phyloP scores from a whole-genome alignment of 2,113 vertebrate species.

The Onychorhynchus coronatus region DNA sequence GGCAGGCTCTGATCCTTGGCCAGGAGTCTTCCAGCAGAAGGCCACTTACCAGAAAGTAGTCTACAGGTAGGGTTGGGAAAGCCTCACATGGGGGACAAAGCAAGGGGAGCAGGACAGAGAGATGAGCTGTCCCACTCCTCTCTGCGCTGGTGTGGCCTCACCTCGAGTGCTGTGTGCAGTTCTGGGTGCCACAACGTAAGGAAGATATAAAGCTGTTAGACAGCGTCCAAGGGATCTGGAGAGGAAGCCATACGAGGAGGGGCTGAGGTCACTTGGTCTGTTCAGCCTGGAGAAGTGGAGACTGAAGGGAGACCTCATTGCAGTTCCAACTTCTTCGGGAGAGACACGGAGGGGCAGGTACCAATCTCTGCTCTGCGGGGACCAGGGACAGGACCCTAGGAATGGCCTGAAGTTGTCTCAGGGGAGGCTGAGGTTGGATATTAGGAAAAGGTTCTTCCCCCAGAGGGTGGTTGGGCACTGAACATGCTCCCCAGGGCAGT shows the following conservation, averaged over 20 bases:
- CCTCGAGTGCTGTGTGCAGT: neutral
- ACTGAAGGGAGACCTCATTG: neutral
- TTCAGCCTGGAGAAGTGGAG: neutral
- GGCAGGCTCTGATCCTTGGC: neutral
- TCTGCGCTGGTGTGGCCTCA: neutral
- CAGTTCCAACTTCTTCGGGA: neutral
- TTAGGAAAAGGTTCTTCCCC: neutral
- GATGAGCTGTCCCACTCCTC: neutral
- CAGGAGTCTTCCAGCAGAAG: neutral
- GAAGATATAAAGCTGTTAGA: neutral
- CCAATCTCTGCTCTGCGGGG: neutral
- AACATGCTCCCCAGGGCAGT: neutral
- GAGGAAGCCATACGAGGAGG: neutral
- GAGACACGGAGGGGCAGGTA: neutral
- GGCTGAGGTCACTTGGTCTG: neutral
- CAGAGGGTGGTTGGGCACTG: neutral
- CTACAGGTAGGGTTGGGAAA: neutral
- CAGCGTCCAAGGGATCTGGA: no score
- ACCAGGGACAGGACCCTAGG: neutral
- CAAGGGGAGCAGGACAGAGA: neutral
- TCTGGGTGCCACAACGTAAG: neutral
- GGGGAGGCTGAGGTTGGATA: neutral
- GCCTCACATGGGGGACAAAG: accelerated
- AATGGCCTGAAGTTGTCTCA: neutral
- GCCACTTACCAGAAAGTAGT: neutral